These are phyloP conservation scores for Azorinus chamasolen DNA, from an alignment of 2,888 invertebrate genomes.

Conservation along the genomic window DNA sequence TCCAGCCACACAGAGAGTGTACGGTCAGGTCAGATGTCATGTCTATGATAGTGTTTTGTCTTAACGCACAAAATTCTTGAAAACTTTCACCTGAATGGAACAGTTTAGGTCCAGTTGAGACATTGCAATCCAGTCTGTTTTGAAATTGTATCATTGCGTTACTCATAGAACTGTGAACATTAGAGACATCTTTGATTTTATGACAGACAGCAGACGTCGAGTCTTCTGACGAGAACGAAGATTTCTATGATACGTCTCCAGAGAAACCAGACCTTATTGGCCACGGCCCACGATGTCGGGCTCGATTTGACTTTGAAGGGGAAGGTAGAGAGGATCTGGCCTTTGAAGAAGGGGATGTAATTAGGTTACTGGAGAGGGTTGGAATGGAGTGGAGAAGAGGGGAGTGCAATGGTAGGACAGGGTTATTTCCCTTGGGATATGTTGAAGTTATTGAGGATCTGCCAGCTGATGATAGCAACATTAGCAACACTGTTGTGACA, in stretches of 20 bases:
- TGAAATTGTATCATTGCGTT: not conserved
- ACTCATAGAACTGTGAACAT: not conserved
- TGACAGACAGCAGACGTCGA: conserved; percentile 40
- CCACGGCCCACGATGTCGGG: conserved; percentile 79
- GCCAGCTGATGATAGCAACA: conserved; percentile 39
- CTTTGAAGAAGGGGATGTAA: conserved; percentile 81
- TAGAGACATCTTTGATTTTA: not conserved
- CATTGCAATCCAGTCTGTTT: too few species aligned
- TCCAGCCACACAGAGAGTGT: too few species aligned
- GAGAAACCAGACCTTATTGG: conserved; percentile 66
- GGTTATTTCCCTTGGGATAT: conserved; percentile 87
- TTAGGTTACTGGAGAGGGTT: conserved; percentile 67
- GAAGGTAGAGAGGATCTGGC: conserved; percentile 77
- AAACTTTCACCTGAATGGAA: too few species aligned
- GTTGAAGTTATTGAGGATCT: conserved; percentile 85
- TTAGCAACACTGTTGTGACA: conserved; percentile 31
- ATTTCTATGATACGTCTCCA: conserved; percentile 40
- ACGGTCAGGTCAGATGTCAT: too few species aligned
- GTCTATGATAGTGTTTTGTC: too few species aligned
- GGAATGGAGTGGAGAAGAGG: conserved; percentile 83
- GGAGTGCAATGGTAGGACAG: conserved; percentile 75
- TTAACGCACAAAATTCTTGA: too few species aligned
- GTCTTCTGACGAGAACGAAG: conserved; percentile 30
- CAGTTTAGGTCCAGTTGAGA: too few species aligned
- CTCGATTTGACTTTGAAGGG: conserved; percentile 83